These are phyloP conservation scores for Diuraphis noxia DNA, from an alignment of 1,140 invertebrate genomes.

Conservation along the genomic window DNA sequence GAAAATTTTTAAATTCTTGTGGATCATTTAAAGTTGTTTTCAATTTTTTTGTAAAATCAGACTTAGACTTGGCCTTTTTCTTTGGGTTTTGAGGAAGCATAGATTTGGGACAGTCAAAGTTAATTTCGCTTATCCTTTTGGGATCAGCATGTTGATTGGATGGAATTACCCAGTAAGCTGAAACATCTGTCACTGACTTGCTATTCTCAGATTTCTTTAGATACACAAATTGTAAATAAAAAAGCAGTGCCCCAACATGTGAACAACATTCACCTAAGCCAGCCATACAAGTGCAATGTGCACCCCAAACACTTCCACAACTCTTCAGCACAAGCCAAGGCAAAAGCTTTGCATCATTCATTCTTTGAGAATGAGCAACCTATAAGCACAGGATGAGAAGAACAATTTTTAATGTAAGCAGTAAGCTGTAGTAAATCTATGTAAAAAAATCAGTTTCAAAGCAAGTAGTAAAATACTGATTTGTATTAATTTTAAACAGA, in stretches of 20 bases:
- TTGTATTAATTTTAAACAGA: no score
- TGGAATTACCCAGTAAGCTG: neutral
- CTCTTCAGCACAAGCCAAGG: neutral
- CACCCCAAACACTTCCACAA: neutral
- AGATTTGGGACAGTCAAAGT: neutral
- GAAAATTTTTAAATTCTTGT: neutral
- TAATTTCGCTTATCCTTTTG: neutral
- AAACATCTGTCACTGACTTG: neutral
- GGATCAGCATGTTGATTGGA: neutral
- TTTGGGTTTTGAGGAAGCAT: neutral
- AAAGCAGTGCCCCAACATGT: neutral
- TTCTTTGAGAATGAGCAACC: neutral
- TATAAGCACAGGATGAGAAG: neutral
- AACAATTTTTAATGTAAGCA: no score
- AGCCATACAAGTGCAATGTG: neutral
- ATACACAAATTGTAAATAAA: neutral
- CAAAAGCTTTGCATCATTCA: neutral
- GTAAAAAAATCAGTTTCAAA: no score
- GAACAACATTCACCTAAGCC: conserved; percentile 5
- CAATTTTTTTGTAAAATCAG: neutral
- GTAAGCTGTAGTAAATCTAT: no score
- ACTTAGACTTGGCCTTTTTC: neutral
- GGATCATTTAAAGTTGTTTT: neutral
- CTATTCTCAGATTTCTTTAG: neutral
- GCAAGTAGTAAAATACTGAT: no score